phyloP scores from a whole-genome alignment of 2,888 invertebrate species.

The Pristionchus fissidentatus region DNA sequence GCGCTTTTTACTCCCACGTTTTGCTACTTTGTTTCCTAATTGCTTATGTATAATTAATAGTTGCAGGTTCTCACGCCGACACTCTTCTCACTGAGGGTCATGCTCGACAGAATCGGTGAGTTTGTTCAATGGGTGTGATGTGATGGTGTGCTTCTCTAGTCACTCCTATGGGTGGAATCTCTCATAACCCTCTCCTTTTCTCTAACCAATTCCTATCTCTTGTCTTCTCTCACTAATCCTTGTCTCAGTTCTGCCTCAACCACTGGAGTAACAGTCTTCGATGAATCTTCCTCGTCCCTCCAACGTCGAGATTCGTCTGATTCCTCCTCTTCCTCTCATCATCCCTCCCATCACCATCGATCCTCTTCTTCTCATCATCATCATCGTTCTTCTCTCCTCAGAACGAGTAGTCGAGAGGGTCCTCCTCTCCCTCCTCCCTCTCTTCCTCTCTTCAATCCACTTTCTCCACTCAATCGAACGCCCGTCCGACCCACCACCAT shows the following conservation, averaged over 20 bases:
- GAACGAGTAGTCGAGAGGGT: not conserved
- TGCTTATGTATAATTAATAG: not conserved
- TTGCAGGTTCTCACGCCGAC: not conserved
- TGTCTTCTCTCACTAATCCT: not conserved
- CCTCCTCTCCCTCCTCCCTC: too few relatives aligned
- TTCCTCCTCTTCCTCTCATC: slow-evolving; percentile 1
- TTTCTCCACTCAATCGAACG: not conserved
- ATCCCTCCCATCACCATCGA: slow-evolving; percentile 10
- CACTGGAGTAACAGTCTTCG: slow-evolving; percentile 37
- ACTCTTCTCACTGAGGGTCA: slow-evolving; percentile 19
- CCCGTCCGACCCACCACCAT: slow-evolving; percentile 23
- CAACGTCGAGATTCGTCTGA: not conserved
- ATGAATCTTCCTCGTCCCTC: not conserved
- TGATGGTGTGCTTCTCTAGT: too few relatives aligned
- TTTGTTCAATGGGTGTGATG: too few relatives aligned
- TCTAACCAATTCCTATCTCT: slow-evolving; percentile 36
- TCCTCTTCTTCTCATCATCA: slow-evolving; percentile 9
- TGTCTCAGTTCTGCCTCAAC: slow-evolving; percentile 45
- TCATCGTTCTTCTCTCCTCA: not conserved
- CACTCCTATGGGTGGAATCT: too few relatives aligned
- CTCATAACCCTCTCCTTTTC: not conserved
- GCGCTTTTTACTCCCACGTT: too few relatives aligned
- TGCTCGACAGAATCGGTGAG: slow-evolving; percentile 43
- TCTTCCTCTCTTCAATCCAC: too few relatives aligned
- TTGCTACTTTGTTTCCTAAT: not conserved